Evolutionary conservation across 2,888 invertebrate genomes (phyloP).

Genomic region (Orthonychiurus folsomi): DNA sequence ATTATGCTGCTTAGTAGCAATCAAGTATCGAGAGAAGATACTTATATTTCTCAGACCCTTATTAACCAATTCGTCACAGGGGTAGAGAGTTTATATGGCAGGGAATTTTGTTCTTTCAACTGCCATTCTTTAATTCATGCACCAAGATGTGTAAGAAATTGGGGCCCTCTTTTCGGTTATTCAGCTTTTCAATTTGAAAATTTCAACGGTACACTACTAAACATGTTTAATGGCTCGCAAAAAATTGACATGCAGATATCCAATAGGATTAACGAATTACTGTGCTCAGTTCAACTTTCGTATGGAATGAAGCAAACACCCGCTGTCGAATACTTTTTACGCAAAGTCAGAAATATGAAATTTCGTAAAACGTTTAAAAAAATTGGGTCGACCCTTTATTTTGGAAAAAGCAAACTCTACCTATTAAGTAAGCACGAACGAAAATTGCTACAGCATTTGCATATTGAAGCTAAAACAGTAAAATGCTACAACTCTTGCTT

Average conservation of each 20-base stretch:
- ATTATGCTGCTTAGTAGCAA: not conserved
- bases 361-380: not conserved
- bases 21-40: not conserved
- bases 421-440: not conserved
- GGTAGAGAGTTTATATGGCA: conserved; percentile 5
- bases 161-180: conserved; percentile 6
- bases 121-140: conserved; percentile 9
- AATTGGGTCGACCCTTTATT: not conserved
- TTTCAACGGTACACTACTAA: conserved; percentile 8
- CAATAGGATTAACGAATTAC: not conserved
- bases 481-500: not conserved
- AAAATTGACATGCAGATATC: conserved; percentile 7
- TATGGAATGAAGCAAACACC: not conserved
- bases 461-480: not conserved
- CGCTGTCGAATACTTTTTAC: not conserved
- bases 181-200: conserved; percentile 11
- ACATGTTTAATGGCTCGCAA: not conserved
- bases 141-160: conserved; percentile 3
- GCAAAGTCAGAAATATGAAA: not conserved
- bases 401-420: not conserved
- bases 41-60: not conserved
- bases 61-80: not conserved
- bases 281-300: not conserved
- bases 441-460: not conserved
- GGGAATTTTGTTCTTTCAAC: conserved; percentile 9